These are phyloP conservation scores for Macrocentrus cingulum DNA, from an alignment of 1,140 invertebrate genomes.

Conservation along the genomic window DNA sequence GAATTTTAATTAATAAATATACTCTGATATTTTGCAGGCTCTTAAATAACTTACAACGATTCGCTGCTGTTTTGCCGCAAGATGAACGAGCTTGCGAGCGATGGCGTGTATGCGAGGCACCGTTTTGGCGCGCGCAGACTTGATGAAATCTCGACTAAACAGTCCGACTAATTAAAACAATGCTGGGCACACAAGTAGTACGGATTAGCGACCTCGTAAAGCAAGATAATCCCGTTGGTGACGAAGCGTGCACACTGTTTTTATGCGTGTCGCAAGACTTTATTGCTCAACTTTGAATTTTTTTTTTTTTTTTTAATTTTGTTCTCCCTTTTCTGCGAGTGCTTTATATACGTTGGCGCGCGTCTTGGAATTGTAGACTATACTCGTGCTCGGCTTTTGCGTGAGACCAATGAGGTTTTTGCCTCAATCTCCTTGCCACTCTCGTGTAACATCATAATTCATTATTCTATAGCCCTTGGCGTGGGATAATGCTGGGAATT, in stretches of 20 bases:
- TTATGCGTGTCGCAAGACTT: slow-evolving; percentile 26
- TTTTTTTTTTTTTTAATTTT: slow-evolving; percentile 5
- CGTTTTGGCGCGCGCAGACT: background rate
- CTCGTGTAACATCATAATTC: slow-evolving; percentile 23
- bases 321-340: slow-evolving; percentile 14
- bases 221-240: slow-evolving; percentile 26
- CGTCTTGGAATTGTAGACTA: too few species aligned
- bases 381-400: slow-evolving; percentile 12
- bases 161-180: slow-evolving; percentile 35
- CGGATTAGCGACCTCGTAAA: slow-evolving; percentile 26
- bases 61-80: too few species aligned
- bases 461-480: slow-evolving; percentile 1
- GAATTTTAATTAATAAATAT: too few species aligned
- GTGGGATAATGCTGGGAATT: background rate
- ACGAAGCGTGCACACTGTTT: slow-evolving; percentile 23
- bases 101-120: background rate
- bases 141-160: slow-evolving; percentile 28
- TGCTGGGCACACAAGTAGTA: slow-evolving; percentile 6
- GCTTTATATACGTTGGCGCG: slow-evolving; percentile 1
- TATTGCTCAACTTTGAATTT: slow-evolving; percentile 24
- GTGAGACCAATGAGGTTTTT: slow-evolving; percentile 26
- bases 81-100: background rate
- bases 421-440: slow-evolving; percentile 15
- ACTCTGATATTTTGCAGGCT: too few species aligned
- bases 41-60: too few species aligned